These are phyloP conservation scores for Diplolepis rosae DNA, from an alignment of 2,888 invertebrate genomes.

Conservation along the genomic window DNA sequence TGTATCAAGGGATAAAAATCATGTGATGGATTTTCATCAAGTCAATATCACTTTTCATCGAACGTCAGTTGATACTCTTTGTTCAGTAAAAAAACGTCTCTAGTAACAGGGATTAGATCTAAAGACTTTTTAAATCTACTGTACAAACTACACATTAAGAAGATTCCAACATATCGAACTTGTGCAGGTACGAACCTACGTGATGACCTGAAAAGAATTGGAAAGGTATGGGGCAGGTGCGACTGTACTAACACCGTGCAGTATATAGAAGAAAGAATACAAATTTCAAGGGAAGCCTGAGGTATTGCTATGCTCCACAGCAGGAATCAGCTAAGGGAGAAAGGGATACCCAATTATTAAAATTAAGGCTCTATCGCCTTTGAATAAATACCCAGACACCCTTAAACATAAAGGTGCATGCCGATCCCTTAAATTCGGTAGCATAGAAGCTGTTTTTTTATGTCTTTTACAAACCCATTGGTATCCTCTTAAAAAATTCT, in stretches of 20 bases:
- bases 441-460: background rate
- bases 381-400: constrained; percentile 57
- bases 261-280: constrained; percentile 41
- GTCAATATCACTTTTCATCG: constrained; percentile 10
- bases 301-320: constrained; percentile 37
- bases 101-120: background rate
- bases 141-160: constrained; percentile 1
- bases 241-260: constrained; percentile 55
- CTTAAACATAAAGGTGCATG: too few relatives aligned
- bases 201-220: constrained; percentile 52
- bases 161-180: background rate
- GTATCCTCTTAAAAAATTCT: too few relatives aligned
- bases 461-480: background rate
- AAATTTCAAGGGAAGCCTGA: background rate
- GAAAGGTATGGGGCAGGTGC: constrained; percentile 70
- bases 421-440: background rate
- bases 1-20: background rate
- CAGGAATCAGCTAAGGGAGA: constrained; percentile 44
- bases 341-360: constrained; percentile 70
- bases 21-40: constrained; percentile 3
- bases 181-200: constrained; percentile 33
- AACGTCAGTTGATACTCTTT: constrained; percentile 10
- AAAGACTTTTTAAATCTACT: constrained; percentile 11
- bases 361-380: constrained; percentile 72
- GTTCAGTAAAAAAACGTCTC: background rate